Conservation (phyloP, 2,113 vertebrate genomes). For the Melanerpes aurifrons region DNA sequence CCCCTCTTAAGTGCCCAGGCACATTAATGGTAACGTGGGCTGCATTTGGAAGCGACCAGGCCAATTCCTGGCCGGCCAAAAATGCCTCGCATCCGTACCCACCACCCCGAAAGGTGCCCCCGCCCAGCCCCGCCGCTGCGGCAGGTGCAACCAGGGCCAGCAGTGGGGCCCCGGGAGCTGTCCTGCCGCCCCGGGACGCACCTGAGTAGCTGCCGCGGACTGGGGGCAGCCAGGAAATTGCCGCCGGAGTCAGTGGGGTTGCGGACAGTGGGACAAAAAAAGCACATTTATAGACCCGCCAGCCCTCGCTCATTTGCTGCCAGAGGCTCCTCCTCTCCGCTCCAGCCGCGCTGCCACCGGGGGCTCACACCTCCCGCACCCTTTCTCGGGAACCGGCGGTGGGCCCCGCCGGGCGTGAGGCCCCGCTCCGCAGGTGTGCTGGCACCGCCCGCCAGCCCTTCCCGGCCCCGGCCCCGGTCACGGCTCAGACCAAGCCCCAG, state of each 20-base stretch:
- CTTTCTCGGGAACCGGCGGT: background rate
- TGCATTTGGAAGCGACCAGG: background rate
- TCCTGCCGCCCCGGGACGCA: background rate
- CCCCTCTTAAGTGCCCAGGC: background rate
- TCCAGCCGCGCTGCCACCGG: background rate
- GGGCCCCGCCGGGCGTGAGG: background rate
- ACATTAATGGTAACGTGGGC: fast-evolving
- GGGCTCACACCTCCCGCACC: background rate
- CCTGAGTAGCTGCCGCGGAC: background rate
- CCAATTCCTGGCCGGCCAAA: background rate
- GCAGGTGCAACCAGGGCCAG: background rate
- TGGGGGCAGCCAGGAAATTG: fast-evolving
- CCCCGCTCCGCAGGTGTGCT: background rate
- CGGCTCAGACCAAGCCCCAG: background rate
- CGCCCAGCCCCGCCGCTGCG: background rate
- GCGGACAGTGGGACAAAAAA: background rate
- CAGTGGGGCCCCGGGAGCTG: background rate
- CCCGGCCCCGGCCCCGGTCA: background rate
- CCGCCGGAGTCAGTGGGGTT: background rate
- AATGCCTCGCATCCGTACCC: background rate
- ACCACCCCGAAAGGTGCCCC: background rate
- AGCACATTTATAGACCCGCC: background rate
- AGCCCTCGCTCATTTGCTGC: background rate
- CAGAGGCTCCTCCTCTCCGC: background rate
- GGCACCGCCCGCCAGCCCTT: too few species aligned